Evolutionary conservation across 2,113 vertebrate genomes (phyloP), one percentile per base, ranked within the genome.

Genomic region (Neoarius graeffei): DNA sequence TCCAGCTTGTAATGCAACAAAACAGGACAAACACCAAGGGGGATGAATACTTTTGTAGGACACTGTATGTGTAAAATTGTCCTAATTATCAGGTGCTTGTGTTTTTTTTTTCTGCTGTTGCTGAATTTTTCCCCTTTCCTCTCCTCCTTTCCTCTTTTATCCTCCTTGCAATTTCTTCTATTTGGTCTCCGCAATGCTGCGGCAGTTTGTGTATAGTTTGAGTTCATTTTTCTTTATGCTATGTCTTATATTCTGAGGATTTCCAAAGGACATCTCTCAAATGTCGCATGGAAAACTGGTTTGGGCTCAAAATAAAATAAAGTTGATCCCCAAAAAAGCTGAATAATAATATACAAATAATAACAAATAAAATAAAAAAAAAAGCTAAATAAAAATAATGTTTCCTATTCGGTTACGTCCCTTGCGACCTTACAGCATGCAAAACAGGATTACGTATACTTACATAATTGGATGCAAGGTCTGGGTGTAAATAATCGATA

Each of bases 401-500:
- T 56, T 56, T 54, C 1, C 6, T 20, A 20, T 59, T 25, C 0
- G 7, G 20, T 48, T n/a, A 48, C 25, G 25, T 25, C 11, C 2
- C 17, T 23, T 82, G 25, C 4, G 48, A 42, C 4, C n/a, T 11
- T 81, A 15, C 10, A 20, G 67, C 67, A 57, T 64, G 71, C 13
- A 11, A 86, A 89, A 83, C 56, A 84, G 27, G 59, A 77, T 17
- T 27, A 84, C 73, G 74, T 35, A 57, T 71, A 91, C 91, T 91
- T 88, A 91, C 91, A 74, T 91, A 91, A 89, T 91, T 91, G 64
- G 81, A 83, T 15, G 91, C 90, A 14, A 90, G 87, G 42, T 91
- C 91, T 81, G 89, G 91, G 56, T 91, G 89, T n/a, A 91, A 81
- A 86, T 91, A 91, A 54, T 91, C 91, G 73, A 91, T 91, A 25